Evolutionary conservation across 2,888 invertebrate species (phyloP).

Genomic region (Lydus trimaculatus): DNA sequence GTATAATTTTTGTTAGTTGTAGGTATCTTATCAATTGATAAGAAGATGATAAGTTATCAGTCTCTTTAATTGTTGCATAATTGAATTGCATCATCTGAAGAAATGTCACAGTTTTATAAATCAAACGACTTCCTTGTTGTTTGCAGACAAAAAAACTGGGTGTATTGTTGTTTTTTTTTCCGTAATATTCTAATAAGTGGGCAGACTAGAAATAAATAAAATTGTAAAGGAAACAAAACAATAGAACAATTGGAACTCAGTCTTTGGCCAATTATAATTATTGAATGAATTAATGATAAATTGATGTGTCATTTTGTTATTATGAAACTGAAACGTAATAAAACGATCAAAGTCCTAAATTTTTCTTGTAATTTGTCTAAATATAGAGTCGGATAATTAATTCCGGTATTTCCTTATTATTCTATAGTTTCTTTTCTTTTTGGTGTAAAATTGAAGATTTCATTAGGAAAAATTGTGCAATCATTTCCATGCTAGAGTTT

Average conservation of each 20-base stretch:
- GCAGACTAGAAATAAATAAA: background rate
- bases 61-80: background rate
- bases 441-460: too few relatives aligned
- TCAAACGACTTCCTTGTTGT: background rate
- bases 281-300: background rate
- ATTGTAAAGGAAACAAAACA: background rate
- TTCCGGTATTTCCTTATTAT: background rate
- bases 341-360: background rate
- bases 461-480: too few relatives aligned
- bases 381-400: background rate
- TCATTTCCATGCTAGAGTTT: too few relatives aligned
- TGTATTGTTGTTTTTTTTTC: background rate
- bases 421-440: background rate
- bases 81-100: background rate
- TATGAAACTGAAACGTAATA: background rate
- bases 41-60: background rate
- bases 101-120: background rate
- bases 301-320: slow-evolving; percentile 5
- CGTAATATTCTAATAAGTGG: background rate
- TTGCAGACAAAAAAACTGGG: background rate
- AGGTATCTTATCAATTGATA: background rate
- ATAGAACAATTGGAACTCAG: slow-evolving; percentile 1
- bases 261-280: background rate
- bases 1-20: too few relatives aligned
- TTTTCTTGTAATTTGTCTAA: background rate